Percentiles rank a stretch among this genome's conserved stretches.
Conservation (phyloP, 2,797 vertebrate genomes). For the Eutrigla gurnardus region DNA sequence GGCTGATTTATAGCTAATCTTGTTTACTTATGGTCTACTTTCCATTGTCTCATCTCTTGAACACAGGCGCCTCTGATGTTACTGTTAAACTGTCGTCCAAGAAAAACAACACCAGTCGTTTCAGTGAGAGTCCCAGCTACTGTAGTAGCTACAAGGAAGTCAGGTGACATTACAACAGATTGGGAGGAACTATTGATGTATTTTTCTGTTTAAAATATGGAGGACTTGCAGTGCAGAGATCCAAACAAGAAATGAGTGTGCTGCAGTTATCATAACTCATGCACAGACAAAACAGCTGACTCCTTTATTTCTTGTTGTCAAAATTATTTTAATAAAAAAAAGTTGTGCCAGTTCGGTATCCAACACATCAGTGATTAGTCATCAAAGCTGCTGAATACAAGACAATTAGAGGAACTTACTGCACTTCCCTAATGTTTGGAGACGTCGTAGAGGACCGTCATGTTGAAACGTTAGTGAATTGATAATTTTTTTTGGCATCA, state of each 20-base stretch:
- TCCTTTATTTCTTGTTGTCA: neutral
- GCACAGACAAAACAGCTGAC: constrained; percentile 14
- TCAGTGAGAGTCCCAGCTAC: neutral
- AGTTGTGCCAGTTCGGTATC: neutral
- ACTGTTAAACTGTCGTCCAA: neutral
- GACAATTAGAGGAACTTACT: neutral
- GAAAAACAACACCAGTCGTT: neutral
- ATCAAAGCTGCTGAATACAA: neutral
- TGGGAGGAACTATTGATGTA: neutral
- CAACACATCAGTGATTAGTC: neutral
- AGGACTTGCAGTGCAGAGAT: neutral
- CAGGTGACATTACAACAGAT: neutral
- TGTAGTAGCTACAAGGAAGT: neutral
- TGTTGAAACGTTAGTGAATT: neutral
- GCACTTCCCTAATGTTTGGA: neutral
- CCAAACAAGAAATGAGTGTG: neutral
- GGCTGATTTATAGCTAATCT: neutral
- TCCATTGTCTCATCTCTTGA: neutral
- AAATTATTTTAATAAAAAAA: too few species aligned
- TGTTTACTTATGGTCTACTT: neutral
- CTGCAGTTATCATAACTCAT: neutral
- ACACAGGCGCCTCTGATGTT: neutral
- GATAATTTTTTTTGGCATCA: neutral
- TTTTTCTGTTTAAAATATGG: neutral
- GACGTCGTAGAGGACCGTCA: neutral